Conservation (phyloP, 2,797 vertebrate genomes). For the Propithecus perrieri region DNA sequence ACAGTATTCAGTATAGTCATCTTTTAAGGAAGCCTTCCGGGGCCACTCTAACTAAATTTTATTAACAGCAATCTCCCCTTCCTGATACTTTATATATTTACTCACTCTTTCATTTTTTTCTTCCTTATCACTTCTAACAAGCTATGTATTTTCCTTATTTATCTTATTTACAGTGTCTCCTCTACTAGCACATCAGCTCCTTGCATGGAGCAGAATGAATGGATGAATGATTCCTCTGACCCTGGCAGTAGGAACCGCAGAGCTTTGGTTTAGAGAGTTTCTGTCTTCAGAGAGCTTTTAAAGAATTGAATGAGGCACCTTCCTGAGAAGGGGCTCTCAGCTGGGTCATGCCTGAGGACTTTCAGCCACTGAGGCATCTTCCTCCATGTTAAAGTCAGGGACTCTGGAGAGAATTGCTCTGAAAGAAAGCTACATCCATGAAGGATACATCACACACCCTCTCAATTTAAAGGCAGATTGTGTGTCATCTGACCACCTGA, state of each 20-base stretch:
- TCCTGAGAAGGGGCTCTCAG: neutral
- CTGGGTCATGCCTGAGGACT: neutral
- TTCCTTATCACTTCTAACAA: neutral
- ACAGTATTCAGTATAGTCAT: neutral
- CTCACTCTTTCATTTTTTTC: neutral
- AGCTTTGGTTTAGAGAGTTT: neutral
- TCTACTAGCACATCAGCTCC: neutral
- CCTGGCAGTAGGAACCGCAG: neutral
- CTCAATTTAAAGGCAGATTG: neutral
- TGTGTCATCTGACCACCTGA: neutral
- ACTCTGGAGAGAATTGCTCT: neutral
- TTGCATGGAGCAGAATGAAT: neutral
- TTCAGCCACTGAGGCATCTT: neutral
- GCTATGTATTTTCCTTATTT: neutral
- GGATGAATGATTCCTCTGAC: neutral
- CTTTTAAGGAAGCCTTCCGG: neutral
- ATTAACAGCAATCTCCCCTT: neutral
- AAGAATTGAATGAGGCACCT: neutral
- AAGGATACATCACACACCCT: neutral
- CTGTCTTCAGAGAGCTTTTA: neutral
- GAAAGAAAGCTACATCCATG: neutral
- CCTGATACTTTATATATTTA: neutral
- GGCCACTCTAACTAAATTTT: neutral
- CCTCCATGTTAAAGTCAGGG: neutral
- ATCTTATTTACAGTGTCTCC: neutral